phyloP scores from a whole-genome alignment of 2,113 vertebrate species.

The Rhizomys pruinosus region DNA sequence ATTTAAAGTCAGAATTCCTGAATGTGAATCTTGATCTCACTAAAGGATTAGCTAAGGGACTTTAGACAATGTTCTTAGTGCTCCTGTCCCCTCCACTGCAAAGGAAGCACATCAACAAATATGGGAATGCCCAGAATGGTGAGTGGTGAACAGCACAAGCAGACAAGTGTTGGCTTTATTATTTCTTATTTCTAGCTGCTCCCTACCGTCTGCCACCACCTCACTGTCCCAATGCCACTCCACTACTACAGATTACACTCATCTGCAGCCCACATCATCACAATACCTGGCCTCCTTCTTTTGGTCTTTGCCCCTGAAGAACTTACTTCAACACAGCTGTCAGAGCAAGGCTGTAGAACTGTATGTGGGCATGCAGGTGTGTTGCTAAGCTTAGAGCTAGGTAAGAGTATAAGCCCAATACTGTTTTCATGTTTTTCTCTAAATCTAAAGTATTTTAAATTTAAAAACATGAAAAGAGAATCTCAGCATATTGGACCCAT shows the following conservation, averaged over 20 bases:
- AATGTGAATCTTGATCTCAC: background rate
- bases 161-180: background rate
- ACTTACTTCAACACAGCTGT: background rate
- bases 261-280: background rate
- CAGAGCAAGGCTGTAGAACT: background rate
- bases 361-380: too few relatives aligned
- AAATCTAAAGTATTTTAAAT: background rate
- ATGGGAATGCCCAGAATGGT: background rate
- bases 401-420: background rate
- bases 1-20: background rate
- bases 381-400: background rate
- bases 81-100: background rate
- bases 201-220: background rate
- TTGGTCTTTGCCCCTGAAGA: background rate
- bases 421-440: background rate
- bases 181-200: background rate
- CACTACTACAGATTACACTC: background rate
- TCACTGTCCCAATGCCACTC: background rate
- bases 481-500: background rate
- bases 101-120: background rate
- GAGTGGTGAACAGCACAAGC: background rate
- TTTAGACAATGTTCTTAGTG: background rate
- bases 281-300: background rate
- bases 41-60: constrained; percentile 14
- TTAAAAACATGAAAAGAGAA: background rate